Conservation (phyloP, 2,113 vertebrate species). For the Neolamprologus sp. region DNA sequence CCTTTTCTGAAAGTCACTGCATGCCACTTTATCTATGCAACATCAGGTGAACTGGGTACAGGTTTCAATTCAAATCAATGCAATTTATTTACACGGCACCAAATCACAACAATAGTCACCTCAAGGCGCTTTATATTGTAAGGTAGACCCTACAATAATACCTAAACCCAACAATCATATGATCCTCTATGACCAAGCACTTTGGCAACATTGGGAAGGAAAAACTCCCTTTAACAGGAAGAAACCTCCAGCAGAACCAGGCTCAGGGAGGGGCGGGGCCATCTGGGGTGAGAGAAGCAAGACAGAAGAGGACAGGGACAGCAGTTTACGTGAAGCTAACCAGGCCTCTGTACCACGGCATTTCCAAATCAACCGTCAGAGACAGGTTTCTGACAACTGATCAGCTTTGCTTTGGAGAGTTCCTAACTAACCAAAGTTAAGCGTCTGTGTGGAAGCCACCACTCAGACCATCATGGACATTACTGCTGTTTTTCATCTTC, state of each 20-base stretch:
- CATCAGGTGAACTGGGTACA: neutral
- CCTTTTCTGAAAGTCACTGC: neutral
- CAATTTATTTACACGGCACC: neutral
- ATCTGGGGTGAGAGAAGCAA: neutral
- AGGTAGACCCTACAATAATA: neutral
- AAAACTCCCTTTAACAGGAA: neutral
- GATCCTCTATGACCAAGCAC: neutral
- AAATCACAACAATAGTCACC: neutral
- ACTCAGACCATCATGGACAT: neutral
- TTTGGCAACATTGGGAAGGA: neutral
- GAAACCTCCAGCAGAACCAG: neutral
- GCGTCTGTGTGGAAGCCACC: neutral
- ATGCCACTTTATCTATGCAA: neutral
- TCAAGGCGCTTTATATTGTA: neutral
- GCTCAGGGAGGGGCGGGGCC: neutral
- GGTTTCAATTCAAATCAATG: neutral
- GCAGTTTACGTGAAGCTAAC: neutral
- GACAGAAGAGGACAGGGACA: neutral
- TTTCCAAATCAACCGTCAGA: neutral
- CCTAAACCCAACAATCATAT: neutral
- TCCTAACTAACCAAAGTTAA: neutral
- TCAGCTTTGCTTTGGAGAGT: neutral
- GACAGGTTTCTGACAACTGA: neutral
- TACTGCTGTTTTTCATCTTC: neutral
- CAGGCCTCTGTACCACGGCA: neutral